These are phyloP conservation scores for Hafferia zeledoni DNA, from an alignment of 2,797 vertebrate species.

Conservation along the genomic window DNA sequence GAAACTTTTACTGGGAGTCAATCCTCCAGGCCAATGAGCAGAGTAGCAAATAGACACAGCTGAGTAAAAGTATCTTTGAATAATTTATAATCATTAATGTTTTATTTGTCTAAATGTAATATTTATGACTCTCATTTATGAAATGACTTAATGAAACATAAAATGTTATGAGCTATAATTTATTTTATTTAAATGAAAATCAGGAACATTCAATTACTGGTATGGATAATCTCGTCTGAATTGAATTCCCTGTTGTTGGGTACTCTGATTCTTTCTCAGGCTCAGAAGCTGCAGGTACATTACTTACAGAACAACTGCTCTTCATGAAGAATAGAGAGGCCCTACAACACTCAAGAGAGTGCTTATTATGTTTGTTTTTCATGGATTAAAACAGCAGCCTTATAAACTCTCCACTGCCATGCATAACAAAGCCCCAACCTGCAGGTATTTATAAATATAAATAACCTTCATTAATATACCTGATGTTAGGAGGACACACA, in stretches of 20 bases:
- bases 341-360: neutral
- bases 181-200: constrained; percentile 35
- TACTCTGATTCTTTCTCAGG: neutral
- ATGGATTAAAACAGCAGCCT: neutral
- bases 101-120: constrained; percentile 32
- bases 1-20: neutral
- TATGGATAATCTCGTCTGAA: neutral
- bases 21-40: neutral
- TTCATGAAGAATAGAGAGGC: neutral
- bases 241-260: neutral
- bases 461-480: neutral
- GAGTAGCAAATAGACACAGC: neutral
- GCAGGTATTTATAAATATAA: neutral
- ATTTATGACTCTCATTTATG: constrained; percentile 12
- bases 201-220: neutral
- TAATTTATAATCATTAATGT: constrained; percentile 41
- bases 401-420: neutral
- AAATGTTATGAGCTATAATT: constrained; percentile 13
- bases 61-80: constrained; percentile 11
- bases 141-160: constrained; percentile 33
- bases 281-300: neutral
- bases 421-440: neutral
- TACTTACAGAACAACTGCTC: neutral
- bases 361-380: neutral
- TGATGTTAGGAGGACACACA: neutral